Evolutionary conservation across 2,888 invertebrate genomes (phyloP), one percentile per base, ranked within the genome.

Genomic region (Margaritifera margaritifera): DNA sequence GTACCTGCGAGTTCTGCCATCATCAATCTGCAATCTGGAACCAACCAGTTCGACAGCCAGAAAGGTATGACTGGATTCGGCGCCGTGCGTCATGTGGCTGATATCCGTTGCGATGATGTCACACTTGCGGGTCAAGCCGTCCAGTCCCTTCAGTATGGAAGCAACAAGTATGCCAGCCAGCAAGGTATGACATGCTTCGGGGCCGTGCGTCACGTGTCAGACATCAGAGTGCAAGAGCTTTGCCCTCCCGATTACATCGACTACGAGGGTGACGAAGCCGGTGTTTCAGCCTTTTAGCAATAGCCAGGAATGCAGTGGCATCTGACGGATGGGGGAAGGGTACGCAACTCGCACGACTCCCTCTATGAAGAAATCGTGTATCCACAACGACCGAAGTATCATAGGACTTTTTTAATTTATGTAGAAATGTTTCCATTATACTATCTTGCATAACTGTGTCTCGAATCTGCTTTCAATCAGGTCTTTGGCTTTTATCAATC

Each of bases 21-120:
- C 31, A 82, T 86, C 64, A 81, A 80, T 69, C 79, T 85, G n/a
- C 87, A 87, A 72, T 80, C 82, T 20, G 86, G 86, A n/a, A 72
- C 78, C 52, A 86, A 84, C 68, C 67, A 80, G 66, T 83, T 79
- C 22, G 87, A 84, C 19, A 81, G 75, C 31, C 86, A 87, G 71
- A 69, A 71, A 24, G 87, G 87, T 24, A 82, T 81, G 76, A 71
- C 77, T 31, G 77, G 77, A 66, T 79, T 86, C 67, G 88, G 88
- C 8, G 74, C 78, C 15, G 80, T 80, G 20, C 74, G 88, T 2
- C 86, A 88, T 71, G 81, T 84, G 55, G 79, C 82, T 42, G 84
- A 86, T 71, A 84, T 85, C 54, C 74, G 76, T 54, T 75, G 76
- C 19, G 85, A 86, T 58, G 79, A 84, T 54, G 77, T 84, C 53